A percentile compares a stretch with the other conserved stretches of the same genome.
Evolutionary conservation across 2,888 invertebrate species (phyloP).

Genomic region (Furcula furcula): DNA sequence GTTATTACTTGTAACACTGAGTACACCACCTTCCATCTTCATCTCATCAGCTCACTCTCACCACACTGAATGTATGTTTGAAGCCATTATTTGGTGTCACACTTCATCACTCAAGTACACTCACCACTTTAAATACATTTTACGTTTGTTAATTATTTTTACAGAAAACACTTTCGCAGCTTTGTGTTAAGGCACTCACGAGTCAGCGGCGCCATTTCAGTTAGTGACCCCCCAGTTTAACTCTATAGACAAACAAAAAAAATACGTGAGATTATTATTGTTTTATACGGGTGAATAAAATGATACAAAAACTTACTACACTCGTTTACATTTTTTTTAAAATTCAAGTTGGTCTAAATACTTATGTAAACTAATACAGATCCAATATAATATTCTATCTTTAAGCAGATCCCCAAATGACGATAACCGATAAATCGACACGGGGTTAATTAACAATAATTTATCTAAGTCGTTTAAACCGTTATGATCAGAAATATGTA

Average conservation of each 20-base stretch:
- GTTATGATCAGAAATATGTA: too few species aligned
- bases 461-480: too few species aligned
- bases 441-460: too few species aligned
- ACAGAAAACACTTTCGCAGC: neutral
- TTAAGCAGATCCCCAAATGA: too few species aligned
- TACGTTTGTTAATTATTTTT: slow-evolving; percentile 1
- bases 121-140: slow-evolving; percentile 26
- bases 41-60: slow-evolving; percentile 30
- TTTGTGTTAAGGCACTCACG: neutral
- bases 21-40: slow-evolving; percentile 77
- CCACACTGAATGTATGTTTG: slow-evolving; percentile 56
- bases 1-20: slow-evolving; percentile 72
- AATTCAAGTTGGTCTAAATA: too few species aligned
- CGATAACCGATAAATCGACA: too few species aligned
- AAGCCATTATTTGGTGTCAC: slow-evolving; percentile 50
- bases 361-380: too few species aligned
- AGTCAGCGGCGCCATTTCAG: neutral
- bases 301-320: neutral
- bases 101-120: slow-evolving; percentile 26
- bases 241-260: neutral
- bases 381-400: too few species aligned
- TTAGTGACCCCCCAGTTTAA: neutral
- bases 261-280: neutral
- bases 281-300: slow-evolving; percentile 1
- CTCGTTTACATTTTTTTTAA: slow-evolving; percentile 1